Base-by-base conservation (phyloP, 2,113 vertebrate species). In the Pleuronectes platessa region DNA sequence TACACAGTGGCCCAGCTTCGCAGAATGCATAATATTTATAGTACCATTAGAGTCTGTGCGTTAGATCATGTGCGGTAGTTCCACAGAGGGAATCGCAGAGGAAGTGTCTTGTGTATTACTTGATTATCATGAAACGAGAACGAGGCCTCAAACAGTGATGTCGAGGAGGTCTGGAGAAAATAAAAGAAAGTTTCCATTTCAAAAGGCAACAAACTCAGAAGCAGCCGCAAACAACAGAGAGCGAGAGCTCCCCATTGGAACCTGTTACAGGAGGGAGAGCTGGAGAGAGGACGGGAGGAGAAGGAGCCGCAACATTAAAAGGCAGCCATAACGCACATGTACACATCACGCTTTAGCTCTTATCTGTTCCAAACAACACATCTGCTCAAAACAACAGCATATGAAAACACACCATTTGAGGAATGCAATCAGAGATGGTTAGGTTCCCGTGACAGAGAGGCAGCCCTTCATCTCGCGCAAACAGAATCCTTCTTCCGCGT, bases 381-480 rank as follows among this genome's bases (percentile, higher is more conserved):
- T 88, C 91, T 92, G 91, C 90, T 93, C 90, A 89, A 85, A 93
- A 93, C 86, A 90, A 87, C 78, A 71, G 82, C 87, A 84, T 91
- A 84, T 85, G 88, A 93, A 91, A 92, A 85, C 61, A 73, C 74
- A 56, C 63, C 82, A 78, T 86, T 92, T 88, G 87, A 88, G 88
- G 89, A 92, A 92, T 83, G 88, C 90, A 93, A 93, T 93, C 92
- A 93, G 89, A 93, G 91, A 90, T 86, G 91, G 92, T 92, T 92
- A 91, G 93, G 85, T 90, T 93, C 79, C 90, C 82, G 86, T 93
- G 92, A 91, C 90, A 88, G 86, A 54, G 45, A 82, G 81, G 77
- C 86, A 65, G 82, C 83, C 82, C 90, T 92, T 92, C 88, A 90
- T 91, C 88, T 92, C 89, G 72, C 78, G 78, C 90, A 92, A 92